phyloP scores from a whole-genome alignment of 2,113 vertebrate species.

The Malurus cyaneus region DNA sequence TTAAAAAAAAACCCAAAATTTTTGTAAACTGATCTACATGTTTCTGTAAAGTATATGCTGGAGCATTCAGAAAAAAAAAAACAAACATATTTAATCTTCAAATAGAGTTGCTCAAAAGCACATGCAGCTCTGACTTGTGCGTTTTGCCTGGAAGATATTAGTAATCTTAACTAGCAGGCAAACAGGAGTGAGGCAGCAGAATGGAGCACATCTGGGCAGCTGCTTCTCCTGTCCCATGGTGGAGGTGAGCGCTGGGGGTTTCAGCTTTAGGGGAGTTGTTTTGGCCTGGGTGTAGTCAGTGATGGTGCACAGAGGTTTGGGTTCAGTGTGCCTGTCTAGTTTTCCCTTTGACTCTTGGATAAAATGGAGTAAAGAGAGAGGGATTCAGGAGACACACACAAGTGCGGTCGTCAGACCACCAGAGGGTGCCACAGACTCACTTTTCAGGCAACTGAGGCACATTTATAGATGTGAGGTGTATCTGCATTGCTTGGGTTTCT shows the following conservation, averaged over 20 bases:
- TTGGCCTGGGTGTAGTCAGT: too few species aligned
- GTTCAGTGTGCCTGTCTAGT: too few species aligned
- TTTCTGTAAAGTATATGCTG: neutral
- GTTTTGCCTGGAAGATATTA: too few species aligned
- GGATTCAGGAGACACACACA: neutral
- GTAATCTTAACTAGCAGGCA: too few species aligned
- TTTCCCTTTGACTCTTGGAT: neutral
- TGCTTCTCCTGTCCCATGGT: too few species aligned
- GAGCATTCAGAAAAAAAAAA: neutral
- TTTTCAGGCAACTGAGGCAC: neutral
- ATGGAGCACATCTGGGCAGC: too few species aligned
- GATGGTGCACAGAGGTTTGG: too few species aligned
- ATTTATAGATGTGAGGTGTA: neutral
- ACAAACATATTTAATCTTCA: neutral
- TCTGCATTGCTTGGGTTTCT: neutral
- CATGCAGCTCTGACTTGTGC: neutral
- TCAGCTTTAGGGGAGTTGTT: too few species aligned
- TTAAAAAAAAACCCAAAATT: neutral
- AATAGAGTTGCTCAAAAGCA: neutral
- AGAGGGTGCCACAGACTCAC: conserved; percentile 75
- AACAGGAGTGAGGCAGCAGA: too few species aligned
- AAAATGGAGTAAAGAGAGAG: neutral
- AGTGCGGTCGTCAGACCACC: conserved; percentile 46
- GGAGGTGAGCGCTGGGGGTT: too few species aligned
- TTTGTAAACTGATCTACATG: neutral